phyloP scores from a whole-genome alignment of 2,888 invertebrate genomes.

The Incurvaria masculella region DNA sequence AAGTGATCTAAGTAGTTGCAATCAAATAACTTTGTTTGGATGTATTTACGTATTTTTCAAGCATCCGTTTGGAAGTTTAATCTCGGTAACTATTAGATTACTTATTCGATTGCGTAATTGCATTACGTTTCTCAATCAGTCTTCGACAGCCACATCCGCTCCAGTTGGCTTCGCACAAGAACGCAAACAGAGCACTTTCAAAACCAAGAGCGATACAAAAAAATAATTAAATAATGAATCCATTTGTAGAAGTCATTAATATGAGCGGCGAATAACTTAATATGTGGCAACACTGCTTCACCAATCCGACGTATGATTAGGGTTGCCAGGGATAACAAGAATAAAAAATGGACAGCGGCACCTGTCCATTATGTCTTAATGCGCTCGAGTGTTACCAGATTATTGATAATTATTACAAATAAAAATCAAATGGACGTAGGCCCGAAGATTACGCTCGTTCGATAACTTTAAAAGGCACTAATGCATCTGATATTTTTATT shows the following conservation, averaged over 20 bases:
- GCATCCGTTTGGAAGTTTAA: no score
- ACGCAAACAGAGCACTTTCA: background rate
- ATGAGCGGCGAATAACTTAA: constrained; percentile 25
- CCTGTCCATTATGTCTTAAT: background rate
- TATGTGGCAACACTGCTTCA: constrained; percentile 29
- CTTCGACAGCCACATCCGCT: background rate
- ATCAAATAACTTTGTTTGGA: no score
- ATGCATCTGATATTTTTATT: constrained; percentile 51
- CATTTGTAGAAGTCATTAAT: constrained; percentile 42
- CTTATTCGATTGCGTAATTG: background rate
- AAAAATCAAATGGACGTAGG: constrained; percentile 39
- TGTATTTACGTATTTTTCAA: no score
- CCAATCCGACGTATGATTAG: constrained; percentile 55
- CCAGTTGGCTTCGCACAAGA: background rate
- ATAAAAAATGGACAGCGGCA: background rate
- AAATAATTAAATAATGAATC: constrained; percentile 35
- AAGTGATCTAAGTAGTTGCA: no score
- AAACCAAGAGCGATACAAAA: constrained; percentile 19
- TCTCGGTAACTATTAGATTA: background rate
- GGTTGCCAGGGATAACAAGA: constrained; percentile 45
- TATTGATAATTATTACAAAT: constrained; percentile 52
- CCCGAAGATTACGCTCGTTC: constrained; percentile 7
- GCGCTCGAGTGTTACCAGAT: constrained; percentile 47
- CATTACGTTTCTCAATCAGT: background rate
- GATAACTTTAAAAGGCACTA: constrained; percentile 49